A percentile compares a stretch with the other conserved stretches of the same genome.
phyloP scores from a whole-genome alignment of 2,797 vertebrate species.

The Petrocephalus sullivani region DNA sequence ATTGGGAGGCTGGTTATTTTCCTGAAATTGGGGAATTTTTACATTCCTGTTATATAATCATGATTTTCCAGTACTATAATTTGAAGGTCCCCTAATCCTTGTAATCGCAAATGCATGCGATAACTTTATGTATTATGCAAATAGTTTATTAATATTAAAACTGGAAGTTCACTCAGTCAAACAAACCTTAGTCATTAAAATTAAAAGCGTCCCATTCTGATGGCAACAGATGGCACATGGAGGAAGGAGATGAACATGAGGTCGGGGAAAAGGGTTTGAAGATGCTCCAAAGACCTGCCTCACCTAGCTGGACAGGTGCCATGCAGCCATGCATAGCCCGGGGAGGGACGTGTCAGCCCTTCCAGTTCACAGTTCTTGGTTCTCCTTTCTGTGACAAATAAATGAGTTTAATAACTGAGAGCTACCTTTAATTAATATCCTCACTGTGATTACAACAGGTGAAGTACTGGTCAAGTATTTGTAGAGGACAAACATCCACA shows the following conservation, averaged over 20 bases:
- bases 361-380: neutral
- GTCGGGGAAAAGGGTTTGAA: neutral
- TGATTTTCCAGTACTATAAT: neutral
- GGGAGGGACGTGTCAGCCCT: neutral
- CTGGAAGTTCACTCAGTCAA: neutral
- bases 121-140: neutral
- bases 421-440: neutral
- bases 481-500: neutral
- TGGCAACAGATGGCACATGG: neutral
- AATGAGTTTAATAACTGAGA: neutral
- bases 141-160: neutral
- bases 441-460: neutral
- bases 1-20: neutral
- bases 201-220: neutral
- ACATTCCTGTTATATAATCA: neutral
- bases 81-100: neutral
- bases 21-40: neutral
- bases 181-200: neutral
- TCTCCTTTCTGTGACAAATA: conserved; percentile 4
- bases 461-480: neutral
- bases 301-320: conserved; percentile 15
- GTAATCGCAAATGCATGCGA: neutral
- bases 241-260: conserved; percentile 11
- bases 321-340: neutral
- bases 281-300: neutral